Base-by-base conservation (phyloP, 2,113 vertebrate species). In the Tautogolabrus adspersus region DNA sequence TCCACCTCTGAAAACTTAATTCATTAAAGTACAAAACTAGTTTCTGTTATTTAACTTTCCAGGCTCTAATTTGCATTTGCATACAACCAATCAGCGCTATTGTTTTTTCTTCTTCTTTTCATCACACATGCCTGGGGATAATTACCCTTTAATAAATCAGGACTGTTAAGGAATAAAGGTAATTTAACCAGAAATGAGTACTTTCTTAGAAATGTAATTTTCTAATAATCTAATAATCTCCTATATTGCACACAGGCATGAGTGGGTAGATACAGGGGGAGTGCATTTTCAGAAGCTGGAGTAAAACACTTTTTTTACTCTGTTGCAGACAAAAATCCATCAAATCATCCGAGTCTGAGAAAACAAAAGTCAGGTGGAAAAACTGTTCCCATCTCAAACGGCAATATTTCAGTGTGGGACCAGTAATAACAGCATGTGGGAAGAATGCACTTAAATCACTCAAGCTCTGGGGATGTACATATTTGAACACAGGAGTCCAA, bases 141-240 rank as follows among this genome's bases (percentile, higher is more conserved):
- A 89, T 89, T 84, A 59, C 26, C 66, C 72, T 81, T 79, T 75
- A 77, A 79, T 75, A 70, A 85, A 79, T 85, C 71, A 74, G n/a
- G 23, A 44, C 60, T 21, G 40, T 79, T 58, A 40, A 68, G 61
- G 30, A 84, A 66, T 63, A 52, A 87, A 77, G 75, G 62, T 84
- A 82, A 87, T 84, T 84, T 66, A 58, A 71, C 34, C 61, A 26
- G 70, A 84, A 79, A 87, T 87, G 51, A 74, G 70, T 1, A 26
- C 59, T 40, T 82, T 81, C 68, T 56, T 44, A 34, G 72, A 38
- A 82, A 71, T 81, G 55, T 75, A 16, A 81, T 84, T 84, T 81
- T 59, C 62, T 69, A 58, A 55, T 74, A 78, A 82, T 64, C 74
- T 66, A 77, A 58, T 55, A 38, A 62, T n/a, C 1, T 11, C 65